A percentile compares a stretch with the other conserved stretches of the same genome.
These are phyloP conservation scores for Indri indri DNA, from an alignment of 2,113 vertebrate genomes.

Conservation along the genomic window DNA sequence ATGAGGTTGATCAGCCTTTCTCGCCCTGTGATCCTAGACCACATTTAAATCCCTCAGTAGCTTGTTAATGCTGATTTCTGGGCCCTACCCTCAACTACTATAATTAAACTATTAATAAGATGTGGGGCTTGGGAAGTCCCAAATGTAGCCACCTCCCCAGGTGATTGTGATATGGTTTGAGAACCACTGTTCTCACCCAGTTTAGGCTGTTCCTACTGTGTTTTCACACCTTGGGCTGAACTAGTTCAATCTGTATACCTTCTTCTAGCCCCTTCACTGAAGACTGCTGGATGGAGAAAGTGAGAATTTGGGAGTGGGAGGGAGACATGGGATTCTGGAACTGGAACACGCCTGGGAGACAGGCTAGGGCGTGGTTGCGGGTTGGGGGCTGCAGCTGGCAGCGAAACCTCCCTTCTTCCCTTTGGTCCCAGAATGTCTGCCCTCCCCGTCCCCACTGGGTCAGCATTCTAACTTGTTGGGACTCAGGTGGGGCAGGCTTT, in stretches of 20 bases:
- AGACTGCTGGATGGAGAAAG: not conserved
- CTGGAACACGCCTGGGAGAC: too few species aligned
- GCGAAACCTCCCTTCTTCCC: not conserved
- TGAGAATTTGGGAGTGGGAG: not conserved
- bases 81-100: not conserved
- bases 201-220: not conserved
- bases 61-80: not conserved
- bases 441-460: not conserved
- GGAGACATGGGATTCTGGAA: not conserved
- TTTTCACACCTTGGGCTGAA: not conserved
- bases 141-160: not conserved
- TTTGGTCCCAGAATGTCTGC: not conserved
- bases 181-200: not conserved
- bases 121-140: not conserved
- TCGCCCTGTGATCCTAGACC: not conserved
- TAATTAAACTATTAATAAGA: not conserved
- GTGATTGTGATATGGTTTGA: not conserved
- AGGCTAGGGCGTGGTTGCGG: not conserved
- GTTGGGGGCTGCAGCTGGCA: not conserved
- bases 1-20: not conserved
- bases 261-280: not conserved
- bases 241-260: not conserved
- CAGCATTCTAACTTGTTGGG: not conserved
- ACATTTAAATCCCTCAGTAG: not conserved
- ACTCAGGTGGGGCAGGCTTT: not conserved